Percentiles rank a stretch among this genome's conserved stretches.
phyloP scores from a whole-genome alignment of 2,113 vertebrate species.

The Salminus brasiliensis region DNA sequence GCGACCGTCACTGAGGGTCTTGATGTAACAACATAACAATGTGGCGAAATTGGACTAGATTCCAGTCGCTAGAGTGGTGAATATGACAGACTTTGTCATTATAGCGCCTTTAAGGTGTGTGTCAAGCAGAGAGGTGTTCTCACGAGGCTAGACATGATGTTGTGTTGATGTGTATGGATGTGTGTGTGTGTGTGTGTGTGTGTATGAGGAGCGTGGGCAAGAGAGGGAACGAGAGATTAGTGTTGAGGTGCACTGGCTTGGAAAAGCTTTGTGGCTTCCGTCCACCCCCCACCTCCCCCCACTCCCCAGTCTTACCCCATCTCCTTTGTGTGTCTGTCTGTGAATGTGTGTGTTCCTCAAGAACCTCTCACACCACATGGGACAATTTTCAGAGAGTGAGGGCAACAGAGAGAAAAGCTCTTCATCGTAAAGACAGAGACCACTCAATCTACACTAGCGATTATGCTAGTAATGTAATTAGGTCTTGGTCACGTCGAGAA shows the following conservation, averaged over 20 bases:
- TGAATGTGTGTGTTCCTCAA: constrained; percentile 15
- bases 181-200: neutral
- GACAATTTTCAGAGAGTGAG: constrained; percentile 37
- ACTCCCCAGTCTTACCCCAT: neutral
- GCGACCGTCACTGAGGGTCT: constrained; percentile 14
- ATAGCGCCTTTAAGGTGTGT: constrained; percentile 41
- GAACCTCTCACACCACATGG: constrained; percentile 19
- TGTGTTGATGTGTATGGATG: neutral
- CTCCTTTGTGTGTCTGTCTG: constrained; percentile 24
- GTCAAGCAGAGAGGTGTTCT: constrained; percentile 22
- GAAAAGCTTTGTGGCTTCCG: constrained; percentile 40
- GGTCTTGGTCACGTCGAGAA: constrained; percentile 41
- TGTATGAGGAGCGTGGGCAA: constrained; percentile 29
- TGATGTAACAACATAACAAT: constrained; percentile 21
- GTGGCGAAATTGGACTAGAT: constrained; percentile 29
- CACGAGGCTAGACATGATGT: constrained; percentile 26
- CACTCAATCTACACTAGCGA: constrained; percentile 39
- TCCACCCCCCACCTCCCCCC: neutral
- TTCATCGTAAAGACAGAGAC: constrained; percentile 26
- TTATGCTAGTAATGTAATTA: constrained; percentile 45
- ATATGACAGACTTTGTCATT: constrained; percentile 36
- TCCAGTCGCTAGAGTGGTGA: constrained; percentile 3
- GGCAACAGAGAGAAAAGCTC: constrained; percentile 21
- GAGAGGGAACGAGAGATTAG: constrained; percentile 43
- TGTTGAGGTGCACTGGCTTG: constrained; percentile 34